Percentiles rank a stretch among this genome's conserved stretches.
phyloP scores from a whole-genome alignment of 2,113 vertebrate genomes.

The Chaenocephalus aceratus region DNA sequence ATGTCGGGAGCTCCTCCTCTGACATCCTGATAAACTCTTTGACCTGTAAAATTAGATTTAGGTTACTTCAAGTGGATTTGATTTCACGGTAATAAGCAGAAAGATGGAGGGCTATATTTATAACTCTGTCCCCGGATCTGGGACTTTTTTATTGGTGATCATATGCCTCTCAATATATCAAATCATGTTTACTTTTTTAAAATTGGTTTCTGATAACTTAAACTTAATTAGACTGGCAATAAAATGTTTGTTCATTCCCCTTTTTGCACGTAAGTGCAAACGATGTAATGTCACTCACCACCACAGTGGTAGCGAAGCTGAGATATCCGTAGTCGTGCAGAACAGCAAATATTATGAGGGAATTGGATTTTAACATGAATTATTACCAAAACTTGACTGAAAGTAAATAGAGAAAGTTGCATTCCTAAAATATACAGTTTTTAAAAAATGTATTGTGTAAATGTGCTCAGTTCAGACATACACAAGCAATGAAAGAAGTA shows the following conservation, averaged over 20 bases:
- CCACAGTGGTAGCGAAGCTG: not conserved
- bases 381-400: not conserved
- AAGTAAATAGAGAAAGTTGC: not conserved
- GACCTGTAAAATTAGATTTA: constrained; percentile 46
- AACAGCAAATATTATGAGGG: not conserved
- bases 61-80: constrained; percentile 25
- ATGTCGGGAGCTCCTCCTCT: not conserved
- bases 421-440: not conserved
- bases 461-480: not conserved
- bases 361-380: not conserved
- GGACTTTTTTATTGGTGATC: not conserved
- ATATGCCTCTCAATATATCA: not conserved
- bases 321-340: not conserved
- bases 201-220: too few relatives aligned
- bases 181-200: not conserved
- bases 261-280: not conserved
- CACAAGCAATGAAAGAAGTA: not conserved
- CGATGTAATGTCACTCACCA: not conserved
- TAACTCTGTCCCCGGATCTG: not conserved
- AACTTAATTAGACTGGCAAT: not conserved
- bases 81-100: constrained; percentile 45
- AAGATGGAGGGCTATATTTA: not conserved
- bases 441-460: too few relatives aligned
- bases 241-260: not conserved
- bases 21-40: constrained; percentile 18